phyloP scores from a whole-genome alignment of 2,797 vertebrate genomes.

The Artibeus lituratus region DNA sequence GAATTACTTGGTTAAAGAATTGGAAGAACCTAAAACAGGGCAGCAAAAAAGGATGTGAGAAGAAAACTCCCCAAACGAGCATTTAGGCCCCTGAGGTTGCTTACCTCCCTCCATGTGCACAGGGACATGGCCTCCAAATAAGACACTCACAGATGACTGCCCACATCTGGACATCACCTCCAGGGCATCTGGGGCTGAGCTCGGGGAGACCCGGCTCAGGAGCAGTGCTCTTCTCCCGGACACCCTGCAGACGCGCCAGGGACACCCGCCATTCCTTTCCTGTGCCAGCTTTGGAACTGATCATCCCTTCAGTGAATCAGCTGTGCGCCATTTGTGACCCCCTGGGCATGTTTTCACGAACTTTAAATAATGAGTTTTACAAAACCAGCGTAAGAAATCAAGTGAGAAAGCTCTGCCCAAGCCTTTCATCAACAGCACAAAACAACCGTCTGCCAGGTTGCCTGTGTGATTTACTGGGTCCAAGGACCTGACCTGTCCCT shows the following conservation, averaged over 20 bases:
- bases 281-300: neutral
- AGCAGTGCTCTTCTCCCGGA: neutral
- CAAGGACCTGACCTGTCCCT: neutral
- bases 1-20: neutral
- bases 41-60: neutral
- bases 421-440: neutral
- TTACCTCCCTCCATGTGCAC: too few species aligned
- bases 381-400: neutral
- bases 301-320: neutral
- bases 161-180: neutral
- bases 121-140: neutral
- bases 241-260: accelerated
- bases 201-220: neutral
- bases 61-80: neutral
- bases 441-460: neutral
- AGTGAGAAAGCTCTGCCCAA: neutral
- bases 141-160: neutral
- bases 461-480: neutral
- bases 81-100: neutral
- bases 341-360: neutral
- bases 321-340: neutral
- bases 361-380: constrained; percentile 5
- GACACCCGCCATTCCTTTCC: neutral
- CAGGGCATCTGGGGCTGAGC: neutral
- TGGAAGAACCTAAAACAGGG: neutral